These are phyloP conservation scores for Drosophila truncata DNA, from an alignment of 1,140 invertebrate genomes.

Conservation along the genomic window DNA sequence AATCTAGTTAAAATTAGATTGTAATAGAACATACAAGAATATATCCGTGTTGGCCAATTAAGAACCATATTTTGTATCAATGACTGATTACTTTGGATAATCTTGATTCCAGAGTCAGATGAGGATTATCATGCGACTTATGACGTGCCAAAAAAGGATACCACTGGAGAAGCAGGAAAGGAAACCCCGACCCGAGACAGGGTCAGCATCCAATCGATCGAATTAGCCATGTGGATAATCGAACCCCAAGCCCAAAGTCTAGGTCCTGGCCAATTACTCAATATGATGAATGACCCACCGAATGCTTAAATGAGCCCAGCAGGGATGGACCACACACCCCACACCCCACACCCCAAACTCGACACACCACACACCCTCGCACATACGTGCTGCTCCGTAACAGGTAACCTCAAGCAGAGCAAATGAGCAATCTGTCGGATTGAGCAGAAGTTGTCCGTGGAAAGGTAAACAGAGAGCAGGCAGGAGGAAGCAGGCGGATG, in stretches of 20 bases:
- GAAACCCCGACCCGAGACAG: constrained; percentile 3
- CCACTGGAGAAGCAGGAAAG: neutral
- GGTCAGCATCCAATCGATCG: constrained; percentile 24
- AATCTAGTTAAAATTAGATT: neutral
- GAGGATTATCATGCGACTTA: neutral
- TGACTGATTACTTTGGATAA: neutral
- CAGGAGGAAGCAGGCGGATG: neutral
- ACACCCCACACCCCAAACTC: neutral
- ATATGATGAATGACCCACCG: constrained; percentile 38
- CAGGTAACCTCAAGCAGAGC: constrained; percentile 58
- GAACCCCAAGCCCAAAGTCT: constrained; percentile 13
- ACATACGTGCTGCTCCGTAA: constrained; percentile 18
- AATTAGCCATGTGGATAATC: constrained; percentile 47
- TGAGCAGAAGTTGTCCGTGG: constrained; percentile 31
- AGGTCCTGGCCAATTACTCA: constrained; percentile 47
- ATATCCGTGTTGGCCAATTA: neutral
- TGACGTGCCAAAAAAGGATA: neutral
- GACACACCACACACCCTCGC: neutral
- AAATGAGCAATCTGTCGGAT: constrained; percentile 59
- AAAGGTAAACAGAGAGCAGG: constrained; percentile 24
- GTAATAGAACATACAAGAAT: neutral
- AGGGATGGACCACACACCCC: neutral
- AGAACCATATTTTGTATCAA: neutral
- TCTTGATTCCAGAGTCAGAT: neutral
- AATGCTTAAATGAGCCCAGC: constrained; percentile 31